Base-by-base conservation (phyloP, 2,888 invertebrate genomes). In the Lordiphosa andalusiaca region DNA sequence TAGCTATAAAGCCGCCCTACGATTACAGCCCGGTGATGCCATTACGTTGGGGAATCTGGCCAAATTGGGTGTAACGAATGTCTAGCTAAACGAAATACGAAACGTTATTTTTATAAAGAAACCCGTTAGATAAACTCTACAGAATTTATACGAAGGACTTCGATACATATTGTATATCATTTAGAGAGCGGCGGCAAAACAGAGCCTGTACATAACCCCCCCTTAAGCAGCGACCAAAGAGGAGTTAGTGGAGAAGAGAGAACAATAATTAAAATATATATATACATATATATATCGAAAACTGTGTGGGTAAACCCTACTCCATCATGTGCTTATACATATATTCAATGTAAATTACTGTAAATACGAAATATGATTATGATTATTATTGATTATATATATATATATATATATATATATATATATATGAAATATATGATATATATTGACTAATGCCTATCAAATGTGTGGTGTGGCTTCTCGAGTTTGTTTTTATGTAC, bases 41-140 rank as follows among this genome's bases (percentile, higher is more conserved):
- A 95, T 97, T 59, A 97, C 98, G 38, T 91, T 95, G 86, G 95
- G 95, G 61, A 98, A 98, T 90, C 92, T 98, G 58, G 94, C 95
- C 88, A 95, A 95, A 90, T 87, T 93, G 83, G 89, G 88, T 50
- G 86, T 88, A 21, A 85, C 87, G 47, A 88, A 88, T 73, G 81
- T 84, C 54, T 80, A 89, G 78, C 59, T 61, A 58, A 63, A 53
- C 64, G 61, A 42, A 50, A 68, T 59, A 40, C 39, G 13, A 13
- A 53, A 52, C 63, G 62, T 71, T 87, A 87, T 87, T 87, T 87
- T 86, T 86, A 69, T 84, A 85, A 67, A 69, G 30, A 51, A 57
- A 46, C 46, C 58, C 71, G 61, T 69, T 81, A 84, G 70, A 82
- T 70, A 81, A 30, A 81, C 83, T 76, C 85, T 84, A 84, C 75